phyloP scores from a whole-genome alignment of 35 echinoderm and acorn worm genomes.

The Ophiothrix spiculata region DNA sequence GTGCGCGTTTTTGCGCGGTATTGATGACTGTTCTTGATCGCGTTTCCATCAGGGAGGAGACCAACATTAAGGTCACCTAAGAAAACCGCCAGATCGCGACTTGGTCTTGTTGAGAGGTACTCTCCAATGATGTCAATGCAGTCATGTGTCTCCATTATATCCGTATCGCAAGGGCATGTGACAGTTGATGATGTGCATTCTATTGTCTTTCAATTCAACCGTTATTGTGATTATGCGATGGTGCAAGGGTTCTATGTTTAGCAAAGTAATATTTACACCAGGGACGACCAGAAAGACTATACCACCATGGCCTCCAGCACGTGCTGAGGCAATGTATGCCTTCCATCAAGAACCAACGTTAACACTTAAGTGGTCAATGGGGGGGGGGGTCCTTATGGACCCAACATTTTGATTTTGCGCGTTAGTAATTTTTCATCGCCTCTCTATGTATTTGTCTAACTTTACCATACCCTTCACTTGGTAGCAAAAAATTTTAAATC shows the following conservation, averaged over 20 bases:
- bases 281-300: constrained; percentile 19
- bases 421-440: no score
- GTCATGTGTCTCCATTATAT: neutral
- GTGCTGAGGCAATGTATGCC: constrained; percentile 27
- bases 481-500: no score
- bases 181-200: constrained; percentile 28
- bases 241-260: constrained; percentile 18
- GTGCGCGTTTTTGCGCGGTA: constrained; percentile 4
- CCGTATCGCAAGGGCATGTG: constrained; percentile 29
- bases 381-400: no score
- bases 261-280: neutral
- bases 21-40: constrained; percentile 23
- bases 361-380: no score
- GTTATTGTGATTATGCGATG: constrained; percentile 33
- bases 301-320: constrained; percentile 11
- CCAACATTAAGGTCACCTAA: constrained; percentile 29
- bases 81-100: constrained; percentile 11
- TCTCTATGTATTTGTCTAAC: no score
- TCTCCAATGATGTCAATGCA: constrained; percentile 29
- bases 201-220: neutral
- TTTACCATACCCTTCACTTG: no score
- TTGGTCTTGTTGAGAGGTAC: constrained; percentile 22
- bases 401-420: no score
- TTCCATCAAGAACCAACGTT: constrained; percentile 32
- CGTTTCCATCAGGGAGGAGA: constrained; percentile 11